A percentile compares a stretch with the other conserved stretches of the same genome.
Evolutionary conservation across 2,797 vertebrate genomes (phyloP).

Genomic region (Cynopterus sphinx): DNA sequence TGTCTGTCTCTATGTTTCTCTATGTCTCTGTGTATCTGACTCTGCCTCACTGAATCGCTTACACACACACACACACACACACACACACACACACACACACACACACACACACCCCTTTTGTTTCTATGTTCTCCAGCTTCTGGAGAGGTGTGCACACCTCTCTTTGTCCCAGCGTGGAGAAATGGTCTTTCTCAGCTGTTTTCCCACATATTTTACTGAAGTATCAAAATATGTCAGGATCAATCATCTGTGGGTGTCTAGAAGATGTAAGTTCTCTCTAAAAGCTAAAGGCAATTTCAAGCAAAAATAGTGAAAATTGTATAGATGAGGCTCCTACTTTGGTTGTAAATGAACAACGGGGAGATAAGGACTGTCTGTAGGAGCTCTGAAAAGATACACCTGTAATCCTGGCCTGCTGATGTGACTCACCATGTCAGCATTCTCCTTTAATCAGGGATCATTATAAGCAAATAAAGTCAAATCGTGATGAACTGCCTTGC

Average conservation of each 20-base stretch:
- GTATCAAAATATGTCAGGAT: background rate
- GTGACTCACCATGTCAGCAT: background rate
- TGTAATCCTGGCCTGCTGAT: background rate
- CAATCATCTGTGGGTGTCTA: background rate
- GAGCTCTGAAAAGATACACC: background rate
- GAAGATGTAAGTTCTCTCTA: background rate
- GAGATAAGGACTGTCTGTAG: background rate
- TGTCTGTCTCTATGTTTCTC: background rate
- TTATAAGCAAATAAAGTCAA: background rate
- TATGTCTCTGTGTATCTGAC: fast-evolving
- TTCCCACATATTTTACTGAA: background rate
- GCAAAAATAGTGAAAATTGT: background rate
- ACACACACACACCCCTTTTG: background rate
- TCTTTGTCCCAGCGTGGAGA: background rate
- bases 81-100: background rate
- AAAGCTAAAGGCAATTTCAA: background rate
- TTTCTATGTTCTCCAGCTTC: background rate
- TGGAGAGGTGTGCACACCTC: background rate
- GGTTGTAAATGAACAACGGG: background rate
- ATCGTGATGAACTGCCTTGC: background rate
- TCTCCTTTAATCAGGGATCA: background rate
- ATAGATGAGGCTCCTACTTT: background rate
- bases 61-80: background rate
- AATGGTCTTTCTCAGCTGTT: background rate
- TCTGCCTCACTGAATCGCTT: background rate